A percentile compares a stretch with the other conserved stretches of the same genome.
Evolutionary conservation across 2,888 invertebrate species (phyloP).

Genomic region (Ichneumoninae sp.): DNA sequence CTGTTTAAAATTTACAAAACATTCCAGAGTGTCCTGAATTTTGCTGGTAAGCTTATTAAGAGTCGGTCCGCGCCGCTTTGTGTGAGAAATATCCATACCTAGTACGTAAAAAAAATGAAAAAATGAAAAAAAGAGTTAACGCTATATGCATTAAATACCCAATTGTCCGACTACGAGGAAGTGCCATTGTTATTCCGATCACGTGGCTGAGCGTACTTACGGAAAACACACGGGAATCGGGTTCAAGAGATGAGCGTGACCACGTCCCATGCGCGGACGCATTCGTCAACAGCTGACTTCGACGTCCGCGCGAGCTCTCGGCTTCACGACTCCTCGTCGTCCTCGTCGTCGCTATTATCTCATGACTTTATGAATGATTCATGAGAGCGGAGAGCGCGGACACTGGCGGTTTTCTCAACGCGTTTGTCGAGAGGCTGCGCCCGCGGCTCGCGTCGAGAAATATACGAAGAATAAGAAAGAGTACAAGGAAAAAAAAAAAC

Average conservation of each 20-base stretch:
- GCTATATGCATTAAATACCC: constrained; percentile 5
- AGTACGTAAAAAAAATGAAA: too few species aligned
- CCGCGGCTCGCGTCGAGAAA: constrained; percentile 3
- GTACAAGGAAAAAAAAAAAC: background rate
- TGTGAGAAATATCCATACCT: too few species aligned
- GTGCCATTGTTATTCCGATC: constrained; percentile 8
- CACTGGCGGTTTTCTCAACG: constrained; percentile 40
- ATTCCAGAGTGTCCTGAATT: too few species aligned
- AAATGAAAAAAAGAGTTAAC: background rate
- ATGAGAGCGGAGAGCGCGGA: constrained; percentile 66
- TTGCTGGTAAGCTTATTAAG: too few species aligned
- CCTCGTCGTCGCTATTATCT: constrained; percentile 75
- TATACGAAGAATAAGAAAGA: constrained; percentile 17
- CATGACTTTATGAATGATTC: constrained; percentile 78
- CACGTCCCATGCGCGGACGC: constrained; percentile 66
- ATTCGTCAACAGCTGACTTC: constrained; percentile 75
- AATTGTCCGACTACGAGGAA: constrained; percentile 19
- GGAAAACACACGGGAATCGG: constrained; percentile 2
- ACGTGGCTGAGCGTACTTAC: background rate
- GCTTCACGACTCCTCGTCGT: constrained; percentile 8
- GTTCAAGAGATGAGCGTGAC: constrained; percentile 13
- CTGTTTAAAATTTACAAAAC: too few species aligned
- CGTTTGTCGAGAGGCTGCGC: constrained; percentile 28
- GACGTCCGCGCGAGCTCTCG: constrained; percentile 52
- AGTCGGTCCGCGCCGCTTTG: too few species aligned